Base-by-base conservation (phyloP, 2,888 invertebrate genomes). In the Vanessa cardui region DNA sequence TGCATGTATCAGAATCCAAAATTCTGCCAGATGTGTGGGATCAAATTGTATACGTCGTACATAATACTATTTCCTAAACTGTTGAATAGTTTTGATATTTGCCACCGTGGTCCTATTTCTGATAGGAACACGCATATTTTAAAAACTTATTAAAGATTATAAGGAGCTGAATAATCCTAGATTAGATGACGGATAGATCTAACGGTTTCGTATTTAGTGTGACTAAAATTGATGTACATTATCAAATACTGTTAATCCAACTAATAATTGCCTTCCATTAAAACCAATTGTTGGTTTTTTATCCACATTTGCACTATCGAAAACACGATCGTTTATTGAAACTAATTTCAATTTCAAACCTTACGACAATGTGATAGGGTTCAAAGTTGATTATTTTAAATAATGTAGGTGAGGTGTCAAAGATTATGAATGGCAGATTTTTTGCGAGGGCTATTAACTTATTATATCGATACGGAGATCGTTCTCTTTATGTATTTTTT, bases 391-490 rank as follows among this genome's bases (percentile, higher is more conserved):
- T 56, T 9, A n/a, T 9, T 5, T 16, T 3, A 18, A 15, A 1
- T 20, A 18, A 68, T 70, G 33, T 66, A 58, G 68, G 65, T 71
- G 65, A 65, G 39, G 68, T 68, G 63, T 58, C 62, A 26, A 39
- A 12, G 54, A 60, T 61, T 66, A 56, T 66, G 66, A 69, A 66
- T 67, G 67, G 61, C 58, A 52, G 45, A 65, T 68, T 71, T 71
- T 71, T 71, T 71, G 70, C 60, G 39, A 6, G 45, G 39, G 21
- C 60, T 65, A 68, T 70, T 70, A 63, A 60, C 31, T 68, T 63
- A 68, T 70, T 68, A 68, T 68, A 62, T 71, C 63, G 68, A 71
- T 68, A 71, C n/a, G 52, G 39, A 20, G 62, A 62, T 58, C 59
- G 44, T 46, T 45, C 60, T 52, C 31, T 66, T 61, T 66, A 58